Base-by-base conservation (phyloP, 2,113 vertebrate species). In the Ictidomys tridecemlineatus region DNA sequence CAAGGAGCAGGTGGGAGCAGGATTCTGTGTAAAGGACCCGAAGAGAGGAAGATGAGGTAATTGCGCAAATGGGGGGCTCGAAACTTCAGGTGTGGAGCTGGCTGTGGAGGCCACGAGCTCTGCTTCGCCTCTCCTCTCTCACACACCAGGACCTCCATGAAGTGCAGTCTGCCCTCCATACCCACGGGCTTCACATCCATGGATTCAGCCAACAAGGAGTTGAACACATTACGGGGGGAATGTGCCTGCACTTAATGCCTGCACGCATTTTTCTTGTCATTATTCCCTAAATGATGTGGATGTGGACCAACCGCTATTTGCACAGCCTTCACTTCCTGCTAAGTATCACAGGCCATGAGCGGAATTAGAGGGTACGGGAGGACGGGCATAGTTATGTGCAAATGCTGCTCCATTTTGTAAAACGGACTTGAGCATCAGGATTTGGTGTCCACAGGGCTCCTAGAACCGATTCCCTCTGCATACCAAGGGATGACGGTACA, bases 71-170 rank as follows among this genome's bases (percentile, higher is more conserved):
- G 14, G 34, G 63, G 45, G 8, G 2, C 39, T 73, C 63, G 67
- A n/a, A 39, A n/a, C 8, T 12, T 67, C 0, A 18, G n/a, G 0
- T 20, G 20, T 18, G 42, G 63, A 58, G 10, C 39, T 10, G 22
- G 9, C 56, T 42, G 77, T 30, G 73, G 42, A 51, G 56, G 73
- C 77, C 8, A 0, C 0, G 17, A 24, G 24, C 6, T 32, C 48
- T 28, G 18, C 14, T 91, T 11, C 17, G 11, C 56, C 28, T 72
- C 58, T 80, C 51, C 28, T 86, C 8, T 32, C 26, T 42, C 16
- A 61, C 17, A 24, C 12, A 32, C 56, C 20, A 37, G 22, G 8
- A 5, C 26, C 39, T 91, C 24, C 26, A 14, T 30, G 74, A 69
- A 76, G 30, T 20, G 4, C 8, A 58, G 30, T 20, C 28, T 14